Percentiles rank a stretch among this genome's conserved stretches.
phyloP scores from a whole-genome alignment of 2,888 invertebrate genomes.

The Tryphoninae sp. region DNA sequence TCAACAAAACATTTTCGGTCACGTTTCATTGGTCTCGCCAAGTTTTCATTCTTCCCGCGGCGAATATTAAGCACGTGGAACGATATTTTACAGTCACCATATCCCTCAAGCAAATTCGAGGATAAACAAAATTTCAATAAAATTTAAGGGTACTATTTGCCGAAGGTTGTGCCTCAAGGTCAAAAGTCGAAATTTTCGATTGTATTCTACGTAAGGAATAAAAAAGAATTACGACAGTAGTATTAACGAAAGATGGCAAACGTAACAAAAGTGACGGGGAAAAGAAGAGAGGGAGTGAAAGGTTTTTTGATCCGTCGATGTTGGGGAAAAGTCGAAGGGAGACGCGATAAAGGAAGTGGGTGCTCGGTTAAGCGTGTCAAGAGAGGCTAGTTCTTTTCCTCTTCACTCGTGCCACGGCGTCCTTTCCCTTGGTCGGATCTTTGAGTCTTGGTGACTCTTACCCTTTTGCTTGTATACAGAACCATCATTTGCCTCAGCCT shows the following conservation, averaged over 20 bases:
- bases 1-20: constrained; percentile 28
- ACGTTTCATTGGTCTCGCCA: constrained; percentile 22
- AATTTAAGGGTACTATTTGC: too few relatives aligned
- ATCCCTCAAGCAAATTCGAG: too few relatives aligned
- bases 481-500: constrained; percentile 1
- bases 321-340: constrained; percentile 49
- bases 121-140: too few relatives aligned
- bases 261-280: too few relatives aligned
- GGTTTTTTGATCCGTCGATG: constrained; percentile 63
- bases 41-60: constrained; percentile 13
- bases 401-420: constrained; percentile 2
- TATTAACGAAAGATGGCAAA: too few relatives aligned
- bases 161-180: too few relatives aligned
- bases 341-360: constrained; percentile 33
- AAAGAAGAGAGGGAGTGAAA: constrained; percentile 14
- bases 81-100: not conserved
- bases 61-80: not conserved
- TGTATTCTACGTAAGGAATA: too few relatives aligned
- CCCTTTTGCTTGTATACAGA: constrained; percentile 5
- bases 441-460: constrained; percentile 17
- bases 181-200: constrained; percentile 3
- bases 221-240: not conserved
- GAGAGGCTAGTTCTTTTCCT: constrained; percentile 51
- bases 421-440: constrained; percentile 22
- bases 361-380: constrained; percentile 51